A percentile compares a stretch with the other conserved stretches of the same genome.
Conservation (phyloP, 1,140 invertebrate genomes). For the Rhizoglyphus robini region DNA sequence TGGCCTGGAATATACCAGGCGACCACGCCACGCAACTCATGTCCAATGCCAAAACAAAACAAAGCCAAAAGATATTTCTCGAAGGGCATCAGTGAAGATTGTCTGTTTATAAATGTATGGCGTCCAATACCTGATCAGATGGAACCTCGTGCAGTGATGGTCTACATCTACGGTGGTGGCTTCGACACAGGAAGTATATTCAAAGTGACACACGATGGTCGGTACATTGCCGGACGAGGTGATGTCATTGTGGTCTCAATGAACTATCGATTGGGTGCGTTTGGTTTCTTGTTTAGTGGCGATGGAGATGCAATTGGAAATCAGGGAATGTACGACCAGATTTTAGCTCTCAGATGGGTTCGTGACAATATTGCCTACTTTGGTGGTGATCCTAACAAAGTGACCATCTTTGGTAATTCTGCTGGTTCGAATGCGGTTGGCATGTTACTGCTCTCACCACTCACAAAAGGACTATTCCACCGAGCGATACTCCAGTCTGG, state of each 20-base stretch:
- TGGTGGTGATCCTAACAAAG: slow-evolving; percentile 53
- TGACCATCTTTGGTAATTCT: slow-evolving; percentile 38
- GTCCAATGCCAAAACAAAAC: not conserved
- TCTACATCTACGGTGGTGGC: slow-evolving; percentile 32
- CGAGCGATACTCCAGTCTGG: slow-evolving; percentile 14
- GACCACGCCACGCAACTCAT: not conserved
- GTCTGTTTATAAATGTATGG: slow-evolving; percentile 35
- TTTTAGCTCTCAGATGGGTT: slow-evolving; percentile 81
- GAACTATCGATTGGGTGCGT: slow-evolving; percentile 78
- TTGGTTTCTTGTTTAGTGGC: slow-evolving; percentile 85
- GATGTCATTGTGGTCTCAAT: slow-evolving; percentile 81
- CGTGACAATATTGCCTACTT: slow-evolving; percentile 60
- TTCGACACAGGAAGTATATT: slow-evolving; percentile 41
- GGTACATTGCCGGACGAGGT: slow-evolving; percentile 52
- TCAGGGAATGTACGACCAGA: slow-evolving; percentile 81
- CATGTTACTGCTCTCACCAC: not conserved
- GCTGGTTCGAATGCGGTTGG: slow-evolving; percentile 27
- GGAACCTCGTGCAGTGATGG: slow-evolving; percentile 24
- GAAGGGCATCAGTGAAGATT: slow-evolving; percentile 30
- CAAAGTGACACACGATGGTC: slow-evolving; percentile 80
- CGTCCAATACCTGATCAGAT: slow-evolving; percentile 24
- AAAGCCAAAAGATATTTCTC: not conserved
- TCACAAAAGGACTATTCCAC: slow-evolving; percentile 8
- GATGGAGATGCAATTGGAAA: slow-evolving; percentile 85
- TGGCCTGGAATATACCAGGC: slow-evolving; percentile 4